A percentile compares a stretch with the other conserved stretches of the same genome.
phyloP scores from a whole-genome alignment of 2,797 vertebrate species.

The Capromys pilorides region DNA sequence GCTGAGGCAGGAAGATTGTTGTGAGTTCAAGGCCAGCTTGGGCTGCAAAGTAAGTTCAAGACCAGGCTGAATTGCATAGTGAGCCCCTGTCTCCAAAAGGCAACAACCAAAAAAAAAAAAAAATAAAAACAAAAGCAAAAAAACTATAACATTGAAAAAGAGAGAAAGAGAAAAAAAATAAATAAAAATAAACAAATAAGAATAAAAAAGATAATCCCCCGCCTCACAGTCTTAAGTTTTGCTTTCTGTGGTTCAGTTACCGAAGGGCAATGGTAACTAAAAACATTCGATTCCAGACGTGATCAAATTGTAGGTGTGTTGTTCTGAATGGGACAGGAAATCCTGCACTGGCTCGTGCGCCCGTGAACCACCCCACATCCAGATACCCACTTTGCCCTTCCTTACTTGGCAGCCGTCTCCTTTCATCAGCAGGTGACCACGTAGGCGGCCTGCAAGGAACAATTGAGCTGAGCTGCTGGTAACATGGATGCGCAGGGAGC shows the following conservation, averaged over 20 bases:
- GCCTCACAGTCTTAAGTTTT: background rate
- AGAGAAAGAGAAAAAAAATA: background rate
- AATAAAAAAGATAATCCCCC: background rate
- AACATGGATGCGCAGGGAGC: background rate
- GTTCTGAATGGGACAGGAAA: background rate
- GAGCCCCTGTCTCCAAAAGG: too few species aligned
- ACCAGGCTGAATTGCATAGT: too few species aligned
- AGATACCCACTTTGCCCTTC: background rate
- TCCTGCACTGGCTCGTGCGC: background rate
- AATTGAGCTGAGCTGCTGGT: background rate
- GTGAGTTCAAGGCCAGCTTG: too few species aligned
- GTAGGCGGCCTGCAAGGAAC: background rate
- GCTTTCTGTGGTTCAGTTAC: background rate
- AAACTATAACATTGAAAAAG: background rate
- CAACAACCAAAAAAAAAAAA: too few species aligned
- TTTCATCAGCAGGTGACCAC: background rate
- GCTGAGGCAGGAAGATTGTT: too few species aligned
- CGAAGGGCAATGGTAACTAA: background rate
- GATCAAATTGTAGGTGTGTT: background rate
- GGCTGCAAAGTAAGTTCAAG: too few species aligned
- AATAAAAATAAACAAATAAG: background rate
- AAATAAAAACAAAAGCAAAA: too few species aligned
- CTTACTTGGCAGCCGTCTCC: background rate
- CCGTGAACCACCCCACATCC: background rate
- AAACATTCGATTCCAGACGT: background rate